Conservation (phyloP, 2,888 invertebrate genomes). For the Adineta ricciae region DNA sequence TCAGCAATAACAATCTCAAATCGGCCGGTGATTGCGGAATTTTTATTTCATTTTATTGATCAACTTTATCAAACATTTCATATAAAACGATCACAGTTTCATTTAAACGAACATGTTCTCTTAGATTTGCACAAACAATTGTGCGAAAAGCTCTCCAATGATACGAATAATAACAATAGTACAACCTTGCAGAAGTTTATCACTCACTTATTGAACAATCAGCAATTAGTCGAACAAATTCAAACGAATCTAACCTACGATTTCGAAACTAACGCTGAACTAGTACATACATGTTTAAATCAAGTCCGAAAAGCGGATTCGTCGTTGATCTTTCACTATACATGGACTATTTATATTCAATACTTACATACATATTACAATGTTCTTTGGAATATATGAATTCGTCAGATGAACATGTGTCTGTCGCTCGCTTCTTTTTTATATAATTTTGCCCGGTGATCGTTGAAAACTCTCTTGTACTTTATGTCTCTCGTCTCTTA, state of each 20-base stretch:
- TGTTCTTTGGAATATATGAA: neutral
- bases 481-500: neutral
- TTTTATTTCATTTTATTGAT: conserved; percentile 19
- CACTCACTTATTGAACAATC: neutral
- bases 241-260: neutral
- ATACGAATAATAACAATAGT: neutral
- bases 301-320: neutral
- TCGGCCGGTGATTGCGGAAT: neutral
- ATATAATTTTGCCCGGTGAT: neutral
- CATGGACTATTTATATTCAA: neutral
- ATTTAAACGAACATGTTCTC: neutral
- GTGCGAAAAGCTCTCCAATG: neutral
- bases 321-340: conserved; percentile 19
- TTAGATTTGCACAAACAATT: neutral
- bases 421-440: neutral
- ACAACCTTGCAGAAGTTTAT: neutral
- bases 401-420: neutral
- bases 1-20: neutral
- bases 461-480: neutral
- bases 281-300: conserved; percentile 11
- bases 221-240: neutral
- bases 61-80: conserved; percentile 9
- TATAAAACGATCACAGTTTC: conserved; percentile 8
- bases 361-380: conserved; percentile 14
- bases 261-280: neutral